Evolutionary conservation across 1,140 invertebrate species (phyloP).

Genomic region (Drosophila elegans): DNA sequence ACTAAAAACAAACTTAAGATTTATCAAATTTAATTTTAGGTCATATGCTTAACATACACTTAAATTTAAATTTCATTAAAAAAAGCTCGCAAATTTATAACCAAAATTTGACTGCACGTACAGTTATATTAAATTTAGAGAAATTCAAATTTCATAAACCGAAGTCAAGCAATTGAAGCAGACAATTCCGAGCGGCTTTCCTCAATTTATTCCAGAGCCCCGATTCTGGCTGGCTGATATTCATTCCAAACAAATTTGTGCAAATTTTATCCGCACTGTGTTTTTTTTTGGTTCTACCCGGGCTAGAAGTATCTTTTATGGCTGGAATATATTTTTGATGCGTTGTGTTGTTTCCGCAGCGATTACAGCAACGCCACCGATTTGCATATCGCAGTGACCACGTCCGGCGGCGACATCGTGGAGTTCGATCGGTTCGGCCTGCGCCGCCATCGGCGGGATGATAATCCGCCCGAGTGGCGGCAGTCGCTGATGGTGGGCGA

Average conservation of each 20-base stretch:
- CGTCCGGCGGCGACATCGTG: conserved; percentile 89
- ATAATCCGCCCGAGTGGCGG: conserved; percentile 85
- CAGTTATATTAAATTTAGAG: background rate
- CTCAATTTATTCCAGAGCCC: background rate
- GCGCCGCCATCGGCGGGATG: conserved; percentile 79
- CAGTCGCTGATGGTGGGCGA: conserved; percentile 90
- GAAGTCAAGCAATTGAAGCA: conserved; percentile 8
- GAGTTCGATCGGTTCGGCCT: conserved; percentile 92
- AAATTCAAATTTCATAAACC: background rate
- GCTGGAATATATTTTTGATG: conserved; percentile 62
- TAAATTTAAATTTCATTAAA: too few species aligned
- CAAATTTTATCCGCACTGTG: conserved; percentile 5
- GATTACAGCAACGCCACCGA: conserved; percentile 92
- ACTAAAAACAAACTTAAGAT: too few species aligned
- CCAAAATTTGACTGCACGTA: background rate
- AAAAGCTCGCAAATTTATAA: background rate
- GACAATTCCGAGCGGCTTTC: conserved; percentile 13
- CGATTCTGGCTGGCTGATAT: background rate
- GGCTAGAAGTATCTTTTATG: conserved; percentile 28
- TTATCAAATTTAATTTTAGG: too few species aligned
- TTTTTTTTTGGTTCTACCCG: conserved; percentile 10
- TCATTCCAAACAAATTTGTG: conserved; percentile 53
- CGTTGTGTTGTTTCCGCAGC: conserved; percentile 85
- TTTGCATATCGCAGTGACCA: conserved; percentile 93
- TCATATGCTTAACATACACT: too few species aligned